phyloP scores from a whole-genome alignment of 2,113 vertebrate genomes.

The Zeus faber region DNA sequence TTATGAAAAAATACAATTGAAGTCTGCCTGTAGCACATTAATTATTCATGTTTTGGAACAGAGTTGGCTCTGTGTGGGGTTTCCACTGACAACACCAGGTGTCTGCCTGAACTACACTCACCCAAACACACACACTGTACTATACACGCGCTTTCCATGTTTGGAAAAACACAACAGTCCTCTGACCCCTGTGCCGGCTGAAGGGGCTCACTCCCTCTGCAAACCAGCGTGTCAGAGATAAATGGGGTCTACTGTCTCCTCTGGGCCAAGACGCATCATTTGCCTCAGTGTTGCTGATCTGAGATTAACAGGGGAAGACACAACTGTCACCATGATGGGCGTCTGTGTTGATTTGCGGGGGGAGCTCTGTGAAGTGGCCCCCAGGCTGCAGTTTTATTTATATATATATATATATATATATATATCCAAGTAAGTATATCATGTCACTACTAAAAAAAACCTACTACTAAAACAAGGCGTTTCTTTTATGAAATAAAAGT shows the following conservation, averaged over 20 bases:
- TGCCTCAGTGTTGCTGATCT: constrained; percentile 31
- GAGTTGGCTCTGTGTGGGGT: constrained; percentile 20
- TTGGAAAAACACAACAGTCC: constrained; percentile 9
- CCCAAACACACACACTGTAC: constrained; percentile 10
- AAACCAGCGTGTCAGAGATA: neutral
- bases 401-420: too few species aligned
- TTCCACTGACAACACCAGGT: constrained; percentile 15
- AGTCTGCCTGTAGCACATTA: constrained; percentile 31
- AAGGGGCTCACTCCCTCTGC: constrained; percentile 2
- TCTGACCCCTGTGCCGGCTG: constrained; percentile 10
- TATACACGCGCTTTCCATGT: constrained; percentile 1
- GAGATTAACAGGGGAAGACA: constrained; percentile 42
- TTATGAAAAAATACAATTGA: constrained; percentile 16
- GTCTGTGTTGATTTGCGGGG: neutral
- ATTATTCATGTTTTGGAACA: constrained; percentile 48
- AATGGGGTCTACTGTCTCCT: constrained; percentile 23
- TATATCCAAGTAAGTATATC: too few species aligned
- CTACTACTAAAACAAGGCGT: too few species aligned
- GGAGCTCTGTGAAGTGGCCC: constrained; percentile 16
- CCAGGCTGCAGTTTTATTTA: constrained; percentile 22
- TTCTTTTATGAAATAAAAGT: too few species aligned
- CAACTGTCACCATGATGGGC: constrained; percentile 36
- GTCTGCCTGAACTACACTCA: constrained; percentile 7
- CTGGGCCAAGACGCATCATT: constrained; percentile 24
- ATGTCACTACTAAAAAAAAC: too few species aligned